Percentiles rank a stretch among this genome's conserved stretches.
Evolutionary conservation across 1,140 invertebrate genomes (phyloP).

Genomic region (Pollicipes pollicipes): DNA sequence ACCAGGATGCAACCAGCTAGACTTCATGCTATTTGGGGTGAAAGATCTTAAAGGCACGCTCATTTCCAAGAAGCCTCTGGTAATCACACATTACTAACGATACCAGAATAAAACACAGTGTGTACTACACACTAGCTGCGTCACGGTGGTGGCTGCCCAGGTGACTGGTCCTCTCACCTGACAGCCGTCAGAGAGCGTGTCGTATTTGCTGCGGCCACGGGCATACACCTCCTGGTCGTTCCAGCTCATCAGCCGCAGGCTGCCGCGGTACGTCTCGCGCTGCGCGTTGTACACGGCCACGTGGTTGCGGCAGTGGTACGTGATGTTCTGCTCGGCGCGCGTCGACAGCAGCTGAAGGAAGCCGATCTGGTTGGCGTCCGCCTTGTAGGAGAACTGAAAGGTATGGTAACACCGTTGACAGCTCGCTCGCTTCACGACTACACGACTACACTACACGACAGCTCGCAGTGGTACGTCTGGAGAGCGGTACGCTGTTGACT

Average conservation of each 20-base stretch:
- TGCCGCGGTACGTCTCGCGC: conserved; percentile 43
- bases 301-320: conserved; percentile 62
- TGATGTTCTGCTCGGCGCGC: conserved; percentile 60
- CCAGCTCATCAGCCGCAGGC: conserved; percentile 58
- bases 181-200: conserved; percentile 55
- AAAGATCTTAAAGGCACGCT: too few species aligned
- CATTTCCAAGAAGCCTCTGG: too few species aligned
- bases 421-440: too few species aligned
- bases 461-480: too few species aligned
- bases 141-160: neutral
- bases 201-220: conserved; percentile 52
- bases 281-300: conserved; percentile 51
- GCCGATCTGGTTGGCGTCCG: conserved; percentile 58
- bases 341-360: conserved; percentile 61
- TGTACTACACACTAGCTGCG: too few species aligned
- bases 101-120: too few species aligned
- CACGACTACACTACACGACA: too few species aligned
- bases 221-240: conserved; percentile 62
- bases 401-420: too few species aligned
- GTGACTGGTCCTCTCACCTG: conserved; percentile 38
- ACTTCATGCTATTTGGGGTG: too few species aligned
- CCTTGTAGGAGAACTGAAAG: conserved; percentile 60
- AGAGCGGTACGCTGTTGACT: too few species aligned
- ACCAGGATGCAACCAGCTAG: too few species aligned
- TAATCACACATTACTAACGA: too few species aligned